phyloP scores from a whole-genome alignment of 2,888 invertebrate species.

The Norana najaformis region DNA sequence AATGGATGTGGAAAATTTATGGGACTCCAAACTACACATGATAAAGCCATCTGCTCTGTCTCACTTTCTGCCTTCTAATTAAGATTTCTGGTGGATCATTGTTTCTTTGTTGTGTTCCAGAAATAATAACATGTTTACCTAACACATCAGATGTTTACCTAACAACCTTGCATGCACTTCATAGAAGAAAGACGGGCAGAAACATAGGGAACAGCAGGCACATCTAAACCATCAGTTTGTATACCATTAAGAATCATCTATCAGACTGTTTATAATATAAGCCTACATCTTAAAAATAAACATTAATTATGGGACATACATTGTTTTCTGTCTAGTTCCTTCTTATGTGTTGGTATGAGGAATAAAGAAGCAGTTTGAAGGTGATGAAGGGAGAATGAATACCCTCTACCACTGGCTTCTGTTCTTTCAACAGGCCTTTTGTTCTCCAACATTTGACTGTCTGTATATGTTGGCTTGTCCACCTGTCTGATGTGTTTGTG shows the following conservation, averaged over 20 bases:
- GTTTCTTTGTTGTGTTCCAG: neutral
- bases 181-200: neutral
- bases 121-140: slow-evolving; percentile 15
- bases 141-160: neutral
- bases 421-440: neutral
- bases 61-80: neutral
- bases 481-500: no score
- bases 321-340: neutral
- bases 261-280: neutral
- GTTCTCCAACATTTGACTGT: neutral
- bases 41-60: neutral
- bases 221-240: neutral
- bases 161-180: neutral
- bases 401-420: neutral
- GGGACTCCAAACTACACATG: neutral
- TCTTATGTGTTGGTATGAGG: neutral
- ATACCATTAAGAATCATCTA: neutral
- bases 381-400: neutral
- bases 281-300: neutral
- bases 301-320: neutral
- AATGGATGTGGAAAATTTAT: neutral
- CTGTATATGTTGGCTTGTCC: neutral
- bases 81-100: neutral
- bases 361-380: neutral
- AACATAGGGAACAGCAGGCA: neutral